Base-by-base conservation (phyloP, 2,113 vertebrate genomes). In the Myodes glareolus region DNA sequence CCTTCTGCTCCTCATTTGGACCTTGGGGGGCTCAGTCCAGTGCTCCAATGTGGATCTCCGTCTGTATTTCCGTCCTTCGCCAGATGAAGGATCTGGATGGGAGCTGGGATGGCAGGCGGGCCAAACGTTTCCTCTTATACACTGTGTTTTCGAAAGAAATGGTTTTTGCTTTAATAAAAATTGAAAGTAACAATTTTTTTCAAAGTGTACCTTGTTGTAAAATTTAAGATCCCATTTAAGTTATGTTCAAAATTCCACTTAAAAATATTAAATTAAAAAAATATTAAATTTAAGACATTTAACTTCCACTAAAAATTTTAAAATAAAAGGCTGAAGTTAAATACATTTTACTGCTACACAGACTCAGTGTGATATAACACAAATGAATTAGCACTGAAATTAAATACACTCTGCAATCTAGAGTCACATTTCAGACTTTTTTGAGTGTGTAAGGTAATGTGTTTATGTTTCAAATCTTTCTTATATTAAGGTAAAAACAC, bases 401-500 rank as follows among this genome's bases (percentile, higher is more conserved):
- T 92, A 77, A 92, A 67, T 1, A 73, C 31, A 89, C 47, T 14
- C 42, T 88, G 39, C 39, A 63, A 84, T 93, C 13, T 63, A 16
- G 29, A 84, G 39, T 88, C 42, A 2, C 17, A 50, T 61, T 84
- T 67, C 29, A 86, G 75, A 72, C 2, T 92, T 91, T 50, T 8
- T 14, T 94, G 16, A 88, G 9, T 85, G 2, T 68, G 85, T 55
- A 76, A 7, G 92, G 16, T 9, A 91, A 39, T 88, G 12, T 89
- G 36, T 80, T 72, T 86, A 50, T 85, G 36, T 80, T 96, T 92
- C 70, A 90, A 95, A 65, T 92, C 14, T 80, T 81, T 80, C 76
- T 75, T 92, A 73, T 72, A 88, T 76, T 23, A 68, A 91, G 77
- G 9, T 25, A 50, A 94, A 94, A 85, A 36, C 65, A 9, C 55